Evolutionary conservation across 2,113 vertebrate species (phyloP), one percentile per base, ranked within the genome.

Genomic region (Synchiropus splendidus): DNA sequence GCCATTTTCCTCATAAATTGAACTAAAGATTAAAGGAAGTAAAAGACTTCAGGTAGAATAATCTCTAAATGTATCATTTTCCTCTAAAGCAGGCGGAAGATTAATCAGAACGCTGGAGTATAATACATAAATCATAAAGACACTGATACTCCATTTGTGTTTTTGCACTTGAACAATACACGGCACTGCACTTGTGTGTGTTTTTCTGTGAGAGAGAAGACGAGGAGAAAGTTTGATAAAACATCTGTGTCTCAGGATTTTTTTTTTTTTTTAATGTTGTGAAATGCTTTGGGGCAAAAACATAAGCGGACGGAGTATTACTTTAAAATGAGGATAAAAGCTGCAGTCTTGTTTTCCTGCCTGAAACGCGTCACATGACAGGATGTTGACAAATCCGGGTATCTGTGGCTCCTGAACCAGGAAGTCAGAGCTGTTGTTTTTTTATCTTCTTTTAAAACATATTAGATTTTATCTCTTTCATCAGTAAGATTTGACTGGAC

Each of bases 1-100:
- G 35, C 43, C 51, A 40, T 34, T 59, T 72, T 61, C 18, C 49
- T 44, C 49, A 58, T 58, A 53, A 74, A 72, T 61, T 45, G 48
- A 76, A 51, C 18, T 39, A 61, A 73, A 70, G 70, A 80, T 73
- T 62, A 74, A 41, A 55, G 45, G 31, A 58, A 71, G 58, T 66
- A 42, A 56, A 70, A 59, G 50, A 67, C 51, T 60, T 66, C 61
- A 76, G 72, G 70, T 74, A 67, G 45, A 57, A 57, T 45, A 52
- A 47, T 45, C 11, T 45, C 30, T 14, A 37, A 49, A 69, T 71
- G 45, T 55, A 38, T 27, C 45, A 39, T 51, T 47, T 54, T 27
- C 38, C 37, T 39, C 17, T 16, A 37, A 40, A 54, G 36, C 21
- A 11, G 0, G 16, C 35, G 54, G 46, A 34, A 72, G 60, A 74